Conservation (phyloP, 2,797 vertebrate genomes). For the Microchirus variegatus region DNA sequence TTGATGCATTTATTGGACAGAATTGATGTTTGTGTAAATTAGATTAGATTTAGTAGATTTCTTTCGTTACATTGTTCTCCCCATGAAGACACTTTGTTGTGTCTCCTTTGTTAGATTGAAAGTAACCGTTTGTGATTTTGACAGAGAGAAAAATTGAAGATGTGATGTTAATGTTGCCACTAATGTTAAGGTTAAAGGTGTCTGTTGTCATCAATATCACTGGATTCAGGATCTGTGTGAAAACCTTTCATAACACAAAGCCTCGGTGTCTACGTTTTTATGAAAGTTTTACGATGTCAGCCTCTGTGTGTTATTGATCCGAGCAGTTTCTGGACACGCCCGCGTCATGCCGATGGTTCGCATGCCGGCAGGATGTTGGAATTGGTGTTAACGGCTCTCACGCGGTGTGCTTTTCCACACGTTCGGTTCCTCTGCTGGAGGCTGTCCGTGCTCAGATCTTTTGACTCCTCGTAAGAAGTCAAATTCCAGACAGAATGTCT, state of each 20-base stretch:
- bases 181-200: no score
- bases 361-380: conserved; percentile 29
- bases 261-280: neutral
- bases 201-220: no score
- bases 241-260: neutral
- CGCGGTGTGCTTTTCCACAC: conserved; percentile 22
- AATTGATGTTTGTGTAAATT: no score
- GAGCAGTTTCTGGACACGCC: neutral
- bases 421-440: conserved; percentile 31
- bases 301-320: neutral
- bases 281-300: neutral
- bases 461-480: conserved; percentile 12
- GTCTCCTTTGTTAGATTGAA: no score
- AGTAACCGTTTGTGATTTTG: no score
- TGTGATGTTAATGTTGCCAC: no score
- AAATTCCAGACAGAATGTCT: conserved; percentile 36
- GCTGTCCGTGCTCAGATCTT: conserved; percentile 26
- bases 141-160: no score
- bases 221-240: neutral
- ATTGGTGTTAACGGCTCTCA: conserved; percentile 36
- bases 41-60: no score
- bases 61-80: no score
- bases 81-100: no score
- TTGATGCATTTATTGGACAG: no score
- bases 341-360: neutral